A percentile compares a stretch with the other conserved stretches of the same genome.
Evolutionary conservation across 2,797 vertebrate genomes (phyloP).

Genomic region (Acrocephalus scirpaceus): DNA sequence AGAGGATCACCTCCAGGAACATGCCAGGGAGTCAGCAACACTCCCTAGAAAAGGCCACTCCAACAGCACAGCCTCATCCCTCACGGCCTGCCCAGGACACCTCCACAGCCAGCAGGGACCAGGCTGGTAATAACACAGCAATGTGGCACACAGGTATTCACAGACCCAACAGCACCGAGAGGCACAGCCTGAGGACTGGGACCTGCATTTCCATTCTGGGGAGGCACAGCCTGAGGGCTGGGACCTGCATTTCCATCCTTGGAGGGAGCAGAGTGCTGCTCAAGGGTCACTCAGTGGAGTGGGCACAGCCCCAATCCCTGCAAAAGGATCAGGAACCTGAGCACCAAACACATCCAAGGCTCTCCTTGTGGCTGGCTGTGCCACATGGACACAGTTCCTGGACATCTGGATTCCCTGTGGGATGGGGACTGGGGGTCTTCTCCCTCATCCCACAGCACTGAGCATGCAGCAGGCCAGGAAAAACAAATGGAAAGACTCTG

Average conservation of each 20-base stretch:
- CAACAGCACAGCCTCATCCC: neutral
- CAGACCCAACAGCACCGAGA: neutral
- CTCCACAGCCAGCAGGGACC: neutral
- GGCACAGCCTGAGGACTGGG: neutral
- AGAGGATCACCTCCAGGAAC: slow-evolving; percentile 45
- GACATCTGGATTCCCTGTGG: neutral
- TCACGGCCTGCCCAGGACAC: neutral
- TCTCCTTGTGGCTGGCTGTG: neutral
- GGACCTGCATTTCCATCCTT: neutral
- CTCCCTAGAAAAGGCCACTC: neutral
- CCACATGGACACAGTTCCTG: accelerated
- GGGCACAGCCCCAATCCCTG: accelerated
- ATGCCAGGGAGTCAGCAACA: neutral
- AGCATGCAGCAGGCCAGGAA: neutral
- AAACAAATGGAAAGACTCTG: neutral
- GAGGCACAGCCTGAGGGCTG: no score
- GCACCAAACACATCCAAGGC: neutral
- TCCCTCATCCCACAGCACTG: neutral
- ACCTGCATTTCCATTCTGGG: neutral
- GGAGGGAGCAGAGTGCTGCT: neutral
- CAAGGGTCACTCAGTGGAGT: neutral
- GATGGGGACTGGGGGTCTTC: neutral
- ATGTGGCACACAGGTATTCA: accelerated
- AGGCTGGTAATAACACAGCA: neutral
- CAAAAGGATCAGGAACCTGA: neutral